A percentile compares a stretch with the other conserved stretches of the same genome.
Evolutionary conservation across 2,797 vertebrate genomes (phyloP).

Genomic region (Spondyliosoma cantharus): DNA sequence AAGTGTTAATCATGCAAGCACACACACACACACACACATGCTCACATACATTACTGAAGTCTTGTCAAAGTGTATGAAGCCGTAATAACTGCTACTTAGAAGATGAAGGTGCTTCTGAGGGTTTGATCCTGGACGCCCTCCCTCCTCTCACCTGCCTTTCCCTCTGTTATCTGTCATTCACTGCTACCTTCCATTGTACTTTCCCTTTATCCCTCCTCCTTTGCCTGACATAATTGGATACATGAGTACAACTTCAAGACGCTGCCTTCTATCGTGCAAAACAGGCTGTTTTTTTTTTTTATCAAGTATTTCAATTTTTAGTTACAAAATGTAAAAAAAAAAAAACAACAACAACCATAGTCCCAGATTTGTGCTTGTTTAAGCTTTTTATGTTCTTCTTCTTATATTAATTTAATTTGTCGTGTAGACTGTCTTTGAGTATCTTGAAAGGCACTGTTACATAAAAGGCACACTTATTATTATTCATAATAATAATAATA

Average conservation of each 20-base stretch:
- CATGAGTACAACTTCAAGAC: neutral
- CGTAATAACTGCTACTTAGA: slow-evolving; percentile 9
- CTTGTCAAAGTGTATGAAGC: slow-evolving; percentile 17
- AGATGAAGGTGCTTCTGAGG: neutral
- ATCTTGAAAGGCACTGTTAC: too few relatives aligned
- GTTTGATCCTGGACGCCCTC: slow-evolving; percentile 11
- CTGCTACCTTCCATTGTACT: slow-evolving; percentile 15
- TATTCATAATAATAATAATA: too few relatives aligned
- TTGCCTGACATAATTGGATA: slow-evolving; percentile 49
- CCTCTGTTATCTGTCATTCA: slow-evolving; percentile 31
- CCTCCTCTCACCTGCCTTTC: slow-evolving; percentile 20
- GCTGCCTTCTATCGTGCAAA: slow-evolving; percentile 7
- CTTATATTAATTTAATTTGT: neutral
- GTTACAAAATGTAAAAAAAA: neutral
- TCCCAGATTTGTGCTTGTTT: neutral
- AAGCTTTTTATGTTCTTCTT: neutral
- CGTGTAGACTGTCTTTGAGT: neutral
- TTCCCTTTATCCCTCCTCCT: neutral
- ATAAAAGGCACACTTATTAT: too few relatives aligned
- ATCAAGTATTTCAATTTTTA: neutral
- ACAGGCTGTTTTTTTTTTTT: slow-evolving; percentile 9
- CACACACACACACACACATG: neutral
- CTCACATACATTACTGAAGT: neutral
- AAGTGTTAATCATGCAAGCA: slow-evolving; percentile 3
- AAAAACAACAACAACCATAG: too few relatives aligned